These are phyloP conservation scores for Orthosia gothica DNA, from an alignment of 2,888 invertebrate species.

Conservation along the genomic window DNA sequence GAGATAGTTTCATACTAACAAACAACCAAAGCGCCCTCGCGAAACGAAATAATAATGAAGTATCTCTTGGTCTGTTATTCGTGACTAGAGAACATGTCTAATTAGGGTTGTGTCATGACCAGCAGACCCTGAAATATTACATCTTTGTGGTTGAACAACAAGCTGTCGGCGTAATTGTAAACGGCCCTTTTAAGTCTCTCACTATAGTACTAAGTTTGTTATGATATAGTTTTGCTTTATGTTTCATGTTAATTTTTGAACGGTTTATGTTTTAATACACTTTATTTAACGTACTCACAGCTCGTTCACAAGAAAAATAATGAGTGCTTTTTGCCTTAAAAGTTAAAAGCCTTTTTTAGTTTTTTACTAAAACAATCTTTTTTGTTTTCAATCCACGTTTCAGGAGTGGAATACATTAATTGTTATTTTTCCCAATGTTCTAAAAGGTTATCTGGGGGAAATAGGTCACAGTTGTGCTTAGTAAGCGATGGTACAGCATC, in stretches of 20 bases:
- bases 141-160: constrained; percentile 57
- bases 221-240: constrained; percentile 35
- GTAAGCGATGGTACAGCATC: constrained; percentile 56
- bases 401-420: constrained; percentile 48
- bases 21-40: constrained; percentile 70
- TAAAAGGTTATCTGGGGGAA: constrained; percentile 41
- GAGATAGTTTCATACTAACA: constrained; percentile 78
- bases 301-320: constrained; percentile 1
- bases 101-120: constrained; percentile 64
- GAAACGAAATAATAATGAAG: constrained; percentile 67
- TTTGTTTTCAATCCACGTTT: constrained; percentile 52
- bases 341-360: constrained; percentile 13
- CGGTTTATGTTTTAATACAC: constrained; percentile 7
- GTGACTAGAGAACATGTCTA: constrained; percentile 59
- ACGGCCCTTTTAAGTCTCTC: constrained; percentile 52
- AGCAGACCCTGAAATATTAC: constrained; percentile 57
- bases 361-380: constrained; percentile 40
- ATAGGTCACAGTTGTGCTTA: constrained; percentile 51
- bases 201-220: constrained; percentile 35
- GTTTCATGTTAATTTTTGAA: constrained; percentile 36
- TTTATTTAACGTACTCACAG: constrained; percentile 8
- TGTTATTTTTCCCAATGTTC: constrained; percentile 40
- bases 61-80: constrained; percentile 66
- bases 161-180: constrained; percentile 46
- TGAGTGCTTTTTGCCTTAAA: constrained; percentile 2